These are phyloP conservation scores for Entosphenus tridentatus DNA, from an alignment of 2,113 vertebrate species.

Conservation along the genomic window DNA sequence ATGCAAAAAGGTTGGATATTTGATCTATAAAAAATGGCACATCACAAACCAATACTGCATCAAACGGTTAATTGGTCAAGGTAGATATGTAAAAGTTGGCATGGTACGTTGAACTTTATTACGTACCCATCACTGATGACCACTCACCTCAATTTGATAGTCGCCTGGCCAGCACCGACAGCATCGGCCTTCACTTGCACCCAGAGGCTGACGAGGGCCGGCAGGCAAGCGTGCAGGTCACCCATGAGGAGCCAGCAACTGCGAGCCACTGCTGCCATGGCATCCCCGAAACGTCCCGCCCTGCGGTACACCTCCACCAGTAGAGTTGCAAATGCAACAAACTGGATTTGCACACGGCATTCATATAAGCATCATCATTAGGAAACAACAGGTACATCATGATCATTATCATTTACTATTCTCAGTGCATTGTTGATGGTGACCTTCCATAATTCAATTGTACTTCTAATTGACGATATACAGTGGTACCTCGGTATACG, in stretches of 20 bases:
- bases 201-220: neutral
- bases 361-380: too few species aligned
- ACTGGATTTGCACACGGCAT: neutral
- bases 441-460: too few species aligned
- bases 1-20: neutral
- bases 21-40: neutral
- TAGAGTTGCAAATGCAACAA: neutral
- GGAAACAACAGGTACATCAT: too few species aligned
- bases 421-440: too few species aligned
- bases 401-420: too few species aligned
- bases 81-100: neutral
- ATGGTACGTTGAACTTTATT: neutral
- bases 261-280: neutral
- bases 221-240: neutral
- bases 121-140: neutral
- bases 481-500: too few species aligned
- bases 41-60: neutral
- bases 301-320: neutral
- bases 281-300: neutral
- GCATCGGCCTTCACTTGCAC: slow-evolving; percentile 3
- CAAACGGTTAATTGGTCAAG: neutral
- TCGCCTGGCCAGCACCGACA: neutral
- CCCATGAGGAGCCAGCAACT: slow-evolving; percentile 1
- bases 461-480: too few species aligned
- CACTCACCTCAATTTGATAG: neutral